These are phyloP conservation scores for Acanthopleura granulata DNA, from an alignment of 2,888 invertebrate species.

Conservation along the genomic window DNA sequence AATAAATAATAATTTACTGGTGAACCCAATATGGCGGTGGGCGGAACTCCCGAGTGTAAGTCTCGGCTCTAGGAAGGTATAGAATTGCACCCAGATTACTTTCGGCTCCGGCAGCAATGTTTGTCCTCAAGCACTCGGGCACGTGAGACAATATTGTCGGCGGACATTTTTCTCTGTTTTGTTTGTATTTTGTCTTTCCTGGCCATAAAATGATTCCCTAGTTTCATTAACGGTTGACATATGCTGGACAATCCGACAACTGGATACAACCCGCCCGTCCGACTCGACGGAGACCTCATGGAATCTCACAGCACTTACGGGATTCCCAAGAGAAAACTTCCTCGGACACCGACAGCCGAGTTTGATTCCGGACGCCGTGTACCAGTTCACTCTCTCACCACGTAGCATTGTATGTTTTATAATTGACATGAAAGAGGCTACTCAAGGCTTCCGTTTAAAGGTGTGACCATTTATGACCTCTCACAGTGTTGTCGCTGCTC, in stretches of 20 bases:
- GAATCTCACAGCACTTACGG: too few species aligned
- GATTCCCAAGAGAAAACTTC: too few species aligned
- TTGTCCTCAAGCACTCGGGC: background rate
- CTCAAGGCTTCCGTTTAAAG: too few species aligned
- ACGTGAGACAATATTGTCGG: constrained; percentile 12
- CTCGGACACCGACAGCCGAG: too few species aligned
- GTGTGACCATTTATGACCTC: too few species aligned
- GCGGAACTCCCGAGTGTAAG: background rate
- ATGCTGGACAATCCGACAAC: background rate
- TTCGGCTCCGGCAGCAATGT: constrained; percentile 4
- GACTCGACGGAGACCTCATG: background rate
- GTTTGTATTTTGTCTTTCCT: constrained; percentile 7
- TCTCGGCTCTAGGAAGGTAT: background rate
- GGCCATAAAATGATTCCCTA: background rate
- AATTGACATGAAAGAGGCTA: too few species aligned
- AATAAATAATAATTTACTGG: constrained; percentile 3
- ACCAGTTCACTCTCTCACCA: too few species aligned
- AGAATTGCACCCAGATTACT: constrained; percentile 4
- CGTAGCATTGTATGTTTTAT: too few species aligned
- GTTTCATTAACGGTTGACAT: background rate
- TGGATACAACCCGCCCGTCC: background rate
- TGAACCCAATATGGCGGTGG: background rate
- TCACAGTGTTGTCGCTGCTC: too few species aligned
- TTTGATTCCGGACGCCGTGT: too few species aligned
- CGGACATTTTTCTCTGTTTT: constrained; percentile 5